Percentiles rank a stretch among this genome's conserved stretches.
Conservation (phyloP, 2,113 vertebrate genomes). For the Psettodes erumei region DNA sequence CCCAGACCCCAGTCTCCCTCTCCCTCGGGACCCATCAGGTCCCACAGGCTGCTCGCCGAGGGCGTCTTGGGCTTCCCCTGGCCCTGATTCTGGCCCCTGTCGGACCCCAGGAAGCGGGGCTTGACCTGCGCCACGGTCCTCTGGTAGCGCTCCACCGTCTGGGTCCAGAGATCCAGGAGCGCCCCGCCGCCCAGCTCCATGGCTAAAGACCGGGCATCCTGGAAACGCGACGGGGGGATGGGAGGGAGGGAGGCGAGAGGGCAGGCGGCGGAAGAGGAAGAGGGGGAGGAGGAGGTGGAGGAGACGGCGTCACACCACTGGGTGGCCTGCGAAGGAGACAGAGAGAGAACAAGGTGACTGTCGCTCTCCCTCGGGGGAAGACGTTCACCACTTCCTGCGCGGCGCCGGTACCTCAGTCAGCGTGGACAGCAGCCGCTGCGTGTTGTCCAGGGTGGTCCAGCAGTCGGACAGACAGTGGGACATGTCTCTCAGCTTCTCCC, state of each 20-base stretch:
- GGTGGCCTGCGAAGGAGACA: slow-evolving; percentile 78
- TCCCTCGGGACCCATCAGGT: slow-evolving; percentile 74
- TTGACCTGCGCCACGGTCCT: slow-evolving; percentile 83
- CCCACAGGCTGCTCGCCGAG: slow-evolving; percentile 75
- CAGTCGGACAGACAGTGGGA: slow-evolving; percentile 86
- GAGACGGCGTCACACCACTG: slow-evolving; percentile 87
- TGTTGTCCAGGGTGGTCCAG: slow-evolving; percentile 86
- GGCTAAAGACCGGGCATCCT: slow-evolving; percentile 87
- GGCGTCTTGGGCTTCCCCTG: slow-evolving; percentile 66
- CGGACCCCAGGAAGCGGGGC: slow-evolving; percentile 80
- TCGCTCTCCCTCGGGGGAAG: background rate
- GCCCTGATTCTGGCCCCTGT: slow-evolving; percentile 63
- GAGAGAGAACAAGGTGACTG: background rate
- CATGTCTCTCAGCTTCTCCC: slow-evolving; percentile 83
- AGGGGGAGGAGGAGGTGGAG: slow-evolving; percentile 66
- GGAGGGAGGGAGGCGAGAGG: slow-evolving; percentile 81
- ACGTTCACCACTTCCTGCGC: background rate
- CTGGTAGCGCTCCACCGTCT: slow-evolving; percentile 85
- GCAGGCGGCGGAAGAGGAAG: slow-evolving; percentile 62
- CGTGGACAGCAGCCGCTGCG: slow-evolving; percentile 86
- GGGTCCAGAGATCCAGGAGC: slow-evolving; percentile 84
- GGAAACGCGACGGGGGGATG: slow-evolving; percentile 86
- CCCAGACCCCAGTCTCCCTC: slow-evolving; percentile 79
- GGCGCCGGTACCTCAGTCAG: slow-evolving; percentile 80
- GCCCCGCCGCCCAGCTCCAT: slow-evolving; percentile 86